These are phyloP conservation scores for Globodera rostochiensis DNA, from an alignment of 1,140 invertebrate genomes.

Conservation along the genomic window DNA sequence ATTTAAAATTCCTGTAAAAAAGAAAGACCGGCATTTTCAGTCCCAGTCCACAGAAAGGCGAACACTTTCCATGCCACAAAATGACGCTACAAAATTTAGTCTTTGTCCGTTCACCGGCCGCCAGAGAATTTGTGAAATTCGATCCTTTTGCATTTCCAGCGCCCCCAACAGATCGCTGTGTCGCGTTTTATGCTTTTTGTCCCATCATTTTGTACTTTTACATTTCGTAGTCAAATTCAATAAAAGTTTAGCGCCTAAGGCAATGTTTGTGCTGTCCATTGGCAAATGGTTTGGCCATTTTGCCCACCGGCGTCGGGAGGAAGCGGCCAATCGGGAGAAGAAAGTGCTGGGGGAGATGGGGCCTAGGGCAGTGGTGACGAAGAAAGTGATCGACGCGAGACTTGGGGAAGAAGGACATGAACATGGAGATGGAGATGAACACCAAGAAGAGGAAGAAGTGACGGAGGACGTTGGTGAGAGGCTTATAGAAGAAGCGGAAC, in stretches of 20 bases:
- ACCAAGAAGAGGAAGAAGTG: background rate
- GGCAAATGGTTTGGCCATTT: constrained; percentile 30
- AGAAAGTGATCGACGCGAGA: background rate
- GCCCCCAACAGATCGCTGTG: too few relatives aligned
- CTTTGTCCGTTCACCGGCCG: too few relatives aligned
- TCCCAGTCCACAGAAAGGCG: too few relatives aligned
- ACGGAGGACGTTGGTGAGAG: background rate
- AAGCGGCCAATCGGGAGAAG: background rate
- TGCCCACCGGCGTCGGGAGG: constrained; percentile 6
- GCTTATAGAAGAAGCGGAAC: background rate
- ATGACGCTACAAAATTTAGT: too few relatives aligned
- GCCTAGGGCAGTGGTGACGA: background rate
- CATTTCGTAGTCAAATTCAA: background rate
- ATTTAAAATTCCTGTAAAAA: too few relatives aligned
- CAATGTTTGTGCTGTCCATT: constrained; percentile 22
- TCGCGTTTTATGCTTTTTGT: background rate
- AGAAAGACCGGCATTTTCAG: too few relatives aligned
- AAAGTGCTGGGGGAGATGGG: background rate
- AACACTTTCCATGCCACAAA: too few relatives aligned
- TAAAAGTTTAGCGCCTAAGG: background rate
- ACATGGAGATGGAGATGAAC: constrained; percentile 10
- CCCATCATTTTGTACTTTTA: background rate
- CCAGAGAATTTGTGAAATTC: too few relatives aligned
- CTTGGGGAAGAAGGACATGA: background rate
- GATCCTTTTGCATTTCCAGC: too few relatives aligned